Evolutionary conservation across 2,888 invertebrate species (phyloP).

Genomic region (Neelides folsomi): DNA sequence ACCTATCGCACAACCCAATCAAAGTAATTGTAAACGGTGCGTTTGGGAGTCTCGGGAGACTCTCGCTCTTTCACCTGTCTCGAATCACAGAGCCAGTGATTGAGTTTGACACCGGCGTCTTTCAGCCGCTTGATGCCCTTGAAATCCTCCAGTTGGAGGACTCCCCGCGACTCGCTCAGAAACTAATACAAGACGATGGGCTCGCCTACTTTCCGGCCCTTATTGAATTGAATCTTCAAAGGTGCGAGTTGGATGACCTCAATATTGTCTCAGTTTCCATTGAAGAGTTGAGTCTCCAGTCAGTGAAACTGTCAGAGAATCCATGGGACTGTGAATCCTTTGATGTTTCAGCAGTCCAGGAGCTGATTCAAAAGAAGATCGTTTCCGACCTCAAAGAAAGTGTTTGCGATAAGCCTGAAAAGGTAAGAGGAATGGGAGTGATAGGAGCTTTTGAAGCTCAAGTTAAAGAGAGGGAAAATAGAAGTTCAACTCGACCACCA

Average conservation of each 20-base stretch:
- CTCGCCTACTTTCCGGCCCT: constrained; percentile 16
- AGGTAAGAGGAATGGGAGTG: no score
- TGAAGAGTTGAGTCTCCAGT: constrained; percentile 47
- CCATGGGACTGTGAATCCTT: constrained; percentile 51
- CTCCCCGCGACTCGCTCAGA: constrained; percentile 54
- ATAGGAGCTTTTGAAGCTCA: no score
- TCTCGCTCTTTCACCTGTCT: constrained; percentile 56
- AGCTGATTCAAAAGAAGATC: constrained; percentile 34
- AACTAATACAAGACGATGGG: constrained; percentile 38
- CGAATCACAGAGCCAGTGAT: constrained; percentile 41
- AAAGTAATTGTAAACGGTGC: constrained; percentile 48
- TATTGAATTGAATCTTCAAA: constrained; percentile 43
- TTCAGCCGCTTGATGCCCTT: constrained; percentile 55
- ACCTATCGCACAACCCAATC: constrained; percentile 60
- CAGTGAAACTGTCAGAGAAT: constrained; percentile 55
- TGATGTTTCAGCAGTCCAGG: constrained; percentile 33
- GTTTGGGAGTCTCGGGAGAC: constrained; percentile 51
- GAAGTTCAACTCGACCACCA: no score
- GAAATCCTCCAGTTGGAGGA: constrained; percentile 60
- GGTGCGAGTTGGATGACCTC: constrained; percentile 46
- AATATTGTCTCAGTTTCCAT: constrained; percentile 53
- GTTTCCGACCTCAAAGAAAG: constrained; percentile 10
- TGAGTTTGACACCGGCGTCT: constrained; percentile 37
- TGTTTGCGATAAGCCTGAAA: no score
- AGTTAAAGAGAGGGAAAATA: no score